Base-by-base conservation (phyloP, 2,797 vertebrate species). In the Sebastes minor region DNA sequence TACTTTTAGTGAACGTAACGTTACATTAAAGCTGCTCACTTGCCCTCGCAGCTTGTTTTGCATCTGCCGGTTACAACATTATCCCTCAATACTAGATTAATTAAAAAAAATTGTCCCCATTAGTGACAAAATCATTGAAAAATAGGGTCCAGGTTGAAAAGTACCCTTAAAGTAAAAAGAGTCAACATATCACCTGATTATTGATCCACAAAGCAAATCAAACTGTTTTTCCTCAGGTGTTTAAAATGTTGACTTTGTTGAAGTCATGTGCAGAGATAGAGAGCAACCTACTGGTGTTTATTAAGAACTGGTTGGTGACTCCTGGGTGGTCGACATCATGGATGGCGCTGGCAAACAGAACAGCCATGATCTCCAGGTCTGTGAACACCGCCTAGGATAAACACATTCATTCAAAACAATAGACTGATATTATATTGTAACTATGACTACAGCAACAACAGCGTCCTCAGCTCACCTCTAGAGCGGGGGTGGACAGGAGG, bases 311-410 rank as follows among this genome's bases (percentile, higher is more conserved):
- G 92, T 99, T 99, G 84, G 97, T 97, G 64, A 98, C 97, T 2
- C 98, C 98, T 0, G 97, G 98, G 70, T 99, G 98, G 85, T 99
- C 97, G 1, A 98, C 98, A 0, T 99, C 98, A 1, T 99, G 98
- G 86, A 99, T 99, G 84, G 98, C 97, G 0, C 97, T 96, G 25
- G 97, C 97, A 1, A 98, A 99, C 88, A 99, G 95, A 75, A 96
- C 97, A 2, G 98, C 97, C 94, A 98, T 92, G 84, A 99, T 94
- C 94, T 99, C 97, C 81, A 99, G 93, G 78, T 98, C 98, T 0
- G 98, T 98, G 93, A 99, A 99, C 65, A 99, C 98, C 0, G 96
- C 97, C 98, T 99, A 71, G 35, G 32, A 79, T 30, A 14, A 55
- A 70, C 6, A 9, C 13, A 52, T 67, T 18, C 0, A 55, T 46